Percentiles rank a stretch among this genome's conserved stretches.
Conservation (phyloP, 2,797 vertebrate species). For the Ctenochaetus hawaiiensis region DNA sequence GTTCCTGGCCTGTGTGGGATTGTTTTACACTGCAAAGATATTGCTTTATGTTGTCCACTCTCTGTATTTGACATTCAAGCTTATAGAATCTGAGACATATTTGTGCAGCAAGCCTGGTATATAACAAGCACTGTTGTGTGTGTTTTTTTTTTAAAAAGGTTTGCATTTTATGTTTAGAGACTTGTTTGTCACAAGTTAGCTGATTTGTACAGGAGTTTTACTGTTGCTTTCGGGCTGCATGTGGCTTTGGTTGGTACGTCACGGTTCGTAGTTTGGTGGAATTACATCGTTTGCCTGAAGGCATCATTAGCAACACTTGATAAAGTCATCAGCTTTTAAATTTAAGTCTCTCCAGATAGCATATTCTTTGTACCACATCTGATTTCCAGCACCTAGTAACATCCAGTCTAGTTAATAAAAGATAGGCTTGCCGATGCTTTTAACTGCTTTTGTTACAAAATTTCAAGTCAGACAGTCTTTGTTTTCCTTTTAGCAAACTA, state of each 20-base stretch:
- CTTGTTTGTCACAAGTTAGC: background rate
- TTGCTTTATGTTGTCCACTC: background rate
- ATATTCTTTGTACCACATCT: background rate
- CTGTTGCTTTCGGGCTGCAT: too few species aligned
- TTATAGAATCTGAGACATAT: background rate
- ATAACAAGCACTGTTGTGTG: background rate
- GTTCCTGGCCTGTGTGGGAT: too few species aligned
- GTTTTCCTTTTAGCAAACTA: background rate
- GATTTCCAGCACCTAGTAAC: background rate
- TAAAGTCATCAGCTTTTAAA: conserved; percentile 24
- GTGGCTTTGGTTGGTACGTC: background rate
- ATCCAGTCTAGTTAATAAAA: background rate
- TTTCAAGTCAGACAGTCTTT: background rate
- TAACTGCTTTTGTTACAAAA: background rate
- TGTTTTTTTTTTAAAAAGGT: background rate
- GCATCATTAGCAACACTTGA: conserved; percentile 20
- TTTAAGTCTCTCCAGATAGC: background rate
- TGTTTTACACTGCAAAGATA: background rate
- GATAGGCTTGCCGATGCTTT: too few species aligned
- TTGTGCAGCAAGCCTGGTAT: background rate
- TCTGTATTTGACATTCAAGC: background rate
- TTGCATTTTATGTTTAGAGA: too few species aligned
- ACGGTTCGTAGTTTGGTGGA: background rate
- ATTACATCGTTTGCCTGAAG: conserved; percentile 5
- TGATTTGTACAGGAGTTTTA: background rate